Percentiles rank a stretch among this genome's conserved stretches.
Conservation (phyloP, 1,140 invertebrate species). For the Drosophila miranda region DNA sequence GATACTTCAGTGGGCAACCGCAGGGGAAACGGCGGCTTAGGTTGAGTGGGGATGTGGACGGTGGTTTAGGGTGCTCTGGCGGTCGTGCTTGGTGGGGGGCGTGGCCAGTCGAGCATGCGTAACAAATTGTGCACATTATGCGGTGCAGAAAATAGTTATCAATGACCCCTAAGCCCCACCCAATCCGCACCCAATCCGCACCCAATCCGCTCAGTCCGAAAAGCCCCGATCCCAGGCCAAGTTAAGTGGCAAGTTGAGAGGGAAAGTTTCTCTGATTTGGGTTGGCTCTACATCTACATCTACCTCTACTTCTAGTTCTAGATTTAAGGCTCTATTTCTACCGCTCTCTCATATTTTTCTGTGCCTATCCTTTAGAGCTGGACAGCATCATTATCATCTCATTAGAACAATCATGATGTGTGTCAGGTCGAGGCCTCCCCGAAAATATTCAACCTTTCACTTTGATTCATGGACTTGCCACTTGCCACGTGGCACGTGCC, state of each 20-base stretch:
- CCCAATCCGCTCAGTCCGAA: too few species aligned
- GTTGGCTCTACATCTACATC: constrained; percentile 6
- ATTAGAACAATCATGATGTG: constrained; percentile 31
- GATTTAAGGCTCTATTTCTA: too few species aligned
- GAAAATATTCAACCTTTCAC: not conserved
- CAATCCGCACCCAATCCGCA: not conserved
- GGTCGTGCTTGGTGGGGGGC: constrained; percentile 4
- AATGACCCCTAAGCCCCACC: not conserved
- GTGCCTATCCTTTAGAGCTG: not conserved
- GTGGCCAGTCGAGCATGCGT: constrained; percentile 54
- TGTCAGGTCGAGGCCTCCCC: not conserved
- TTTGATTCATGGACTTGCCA: constrained; percentile 5
- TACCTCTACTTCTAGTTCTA: too few species aligned
- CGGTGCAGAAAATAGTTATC: constrained; percentile 48
- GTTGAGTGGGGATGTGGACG: too few species aligned
- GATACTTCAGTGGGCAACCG: constrained; percentile 59
- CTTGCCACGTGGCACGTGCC: not conserved
- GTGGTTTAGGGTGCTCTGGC: not conserved
- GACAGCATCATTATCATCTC: constrained; percentile 52
- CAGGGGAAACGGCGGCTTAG: constrained; percentile 8
- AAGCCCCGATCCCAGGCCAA: not conserved
- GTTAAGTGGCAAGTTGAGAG: constrained; percentile 46
- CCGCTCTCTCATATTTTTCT: not conserved
- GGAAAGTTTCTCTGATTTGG: constrained; percentile 49
- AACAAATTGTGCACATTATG: constrained; percentile 61